Evolutionary conservation across 1,140 invertebrate genomes (phyloP), one percentile per base, ranked within the genome.

Genomic region (Pseudomyrmex flavicornis): DNA sequence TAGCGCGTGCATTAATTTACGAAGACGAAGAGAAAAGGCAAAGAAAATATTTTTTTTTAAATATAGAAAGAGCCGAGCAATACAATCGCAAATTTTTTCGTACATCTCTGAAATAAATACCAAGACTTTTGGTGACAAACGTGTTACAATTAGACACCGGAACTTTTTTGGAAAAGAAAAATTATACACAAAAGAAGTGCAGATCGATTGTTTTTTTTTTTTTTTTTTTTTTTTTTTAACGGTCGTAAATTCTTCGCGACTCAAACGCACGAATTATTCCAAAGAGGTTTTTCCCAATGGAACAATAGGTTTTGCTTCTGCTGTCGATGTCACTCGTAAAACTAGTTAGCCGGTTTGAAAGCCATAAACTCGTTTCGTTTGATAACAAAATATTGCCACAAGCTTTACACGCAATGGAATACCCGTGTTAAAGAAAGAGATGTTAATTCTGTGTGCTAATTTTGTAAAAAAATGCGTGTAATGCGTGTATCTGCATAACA

Each of bases 141-240:
- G 4, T 12, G 9, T 63, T 35, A 17, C 46, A 35, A 20, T 12
- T 13, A 3, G 54, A 46, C 56, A 56, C 75, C 65, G 54, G 20
- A 70, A 70, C 9, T 79, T 58, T 79, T 58, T 58, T 20, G 65
- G 15, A 12, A 17, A 22, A 70, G 52, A 79, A 70, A 22, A 54
- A 3, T 22, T 12, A 17, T 70, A 79, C 46, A 35, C 52, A 10
- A 26, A 10, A 5, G 63, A 56, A 13, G 7, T 70, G 56, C 15
- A 50, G 48, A 3, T 26, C 7, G 59, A 26, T 2, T 44, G 26
- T 58, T 1, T 44, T 54, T 26, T 3, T 22, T 2, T 44, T 46
- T 58, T 2, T 44, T 46, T 58, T 1, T 35, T 52, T 22, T 2
- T 22, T 58, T 52, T 7, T 56, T n/a, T 56, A 76, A 76, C 22